Evolutionary conservation across 2,888 invertebrate genomes (phyloP), one percentile per base, ranked within the genome.

Genomic region (Microdon myrmicae): DNA sequence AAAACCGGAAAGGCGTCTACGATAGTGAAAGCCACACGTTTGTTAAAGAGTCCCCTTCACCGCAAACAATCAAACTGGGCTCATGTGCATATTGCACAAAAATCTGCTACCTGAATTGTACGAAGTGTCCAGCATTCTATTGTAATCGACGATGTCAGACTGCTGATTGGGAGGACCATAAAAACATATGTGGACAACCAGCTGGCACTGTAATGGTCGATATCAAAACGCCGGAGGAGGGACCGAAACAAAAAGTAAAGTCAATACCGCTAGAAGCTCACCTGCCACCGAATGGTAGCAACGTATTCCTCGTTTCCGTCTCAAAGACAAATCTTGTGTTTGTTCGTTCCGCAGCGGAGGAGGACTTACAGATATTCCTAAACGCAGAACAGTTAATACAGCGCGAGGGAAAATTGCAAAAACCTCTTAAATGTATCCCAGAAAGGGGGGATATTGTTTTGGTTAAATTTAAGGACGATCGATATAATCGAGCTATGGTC

Each of bases 261-360:
- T n/a, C n/a, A n/a, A n/a, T n/a, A n/a, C 60, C 53, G 2, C 31
- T 64, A 25, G 55, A 69, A 48, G 7, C 10, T 28, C n/a, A 66
- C 39, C 43, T 75, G 28, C 77, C 75, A 1, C 49, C 54, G 0
- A 68, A 69, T 0, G 74, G 75, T 1, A 53, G 59, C n/a, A 56
- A 26, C 9, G 75, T 78, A 0, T 67, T 69, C 4, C 70, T 78
- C 5, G 76, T 76, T 0, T 67, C 76, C 0, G 73, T 78, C n/a
- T 69, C 70, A 5, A 77, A 75, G 48, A 70, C 73, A 2, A 77
- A 77, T 53, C 68, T 76, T 3, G 69, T 76, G 2, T 78, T 75
- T 34, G 67, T 78, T 13, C 75, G 77, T n/a, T 75, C 78, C 4
- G 71, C 70, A 17, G 69, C 69, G 0, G 44, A 66, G 9, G 58